Base-by-base conservation (phyloP, 2,888 invertebrate genomes). In the Bombylius major region DNA sequence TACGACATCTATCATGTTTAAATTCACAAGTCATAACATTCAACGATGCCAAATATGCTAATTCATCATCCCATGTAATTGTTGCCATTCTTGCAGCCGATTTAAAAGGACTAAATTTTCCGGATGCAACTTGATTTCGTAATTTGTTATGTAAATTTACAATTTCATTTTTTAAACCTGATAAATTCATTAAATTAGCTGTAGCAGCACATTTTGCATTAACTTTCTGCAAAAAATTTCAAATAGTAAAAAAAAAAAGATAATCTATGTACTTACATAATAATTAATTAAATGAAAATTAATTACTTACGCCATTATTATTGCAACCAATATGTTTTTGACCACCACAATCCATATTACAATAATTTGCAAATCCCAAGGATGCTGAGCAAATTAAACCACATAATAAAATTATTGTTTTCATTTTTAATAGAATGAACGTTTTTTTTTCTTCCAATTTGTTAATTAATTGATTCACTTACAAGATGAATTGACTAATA, bases 21-120 rank as follows among this genome's bases (percentile, higher is more conserved):
- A 71, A 71, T 36, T 61, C 64, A 50, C 72, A 72, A 4, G 68
- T 67, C 53, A 67, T 68, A 23, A 64, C 70, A 60, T 72, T 70
- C 47, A 72, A 56, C 31, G 63, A 61, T 6, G 72, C 72, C 56
- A 72, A 60, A 56, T 65, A 65, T 45, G 65, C 70, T 55, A 72
- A 62, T 56, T 72, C 72, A 4, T 57, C 56, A 59, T 71, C 69
- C 72, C 72, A 72, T 11, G 39, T 42, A 8, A 64, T 58, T 5
- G 56, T 57, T 5, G 54, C 58, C 65, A 65, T 65, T 54, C 60
- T 48, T 14, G 39, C 47, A 13, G 63, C 64, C 12, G 59, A n/a
- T 11, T 32, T 31, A 31, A 51, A 64, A 13, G 53, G 8, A 1
- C 48, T 11, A 5, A 62, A 49, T 31, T 51, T 47, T 2, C 65